Conservation (phyloP, 1,140 invertebrate genomes). For the Pseudobourletiella spinata region DNA sequence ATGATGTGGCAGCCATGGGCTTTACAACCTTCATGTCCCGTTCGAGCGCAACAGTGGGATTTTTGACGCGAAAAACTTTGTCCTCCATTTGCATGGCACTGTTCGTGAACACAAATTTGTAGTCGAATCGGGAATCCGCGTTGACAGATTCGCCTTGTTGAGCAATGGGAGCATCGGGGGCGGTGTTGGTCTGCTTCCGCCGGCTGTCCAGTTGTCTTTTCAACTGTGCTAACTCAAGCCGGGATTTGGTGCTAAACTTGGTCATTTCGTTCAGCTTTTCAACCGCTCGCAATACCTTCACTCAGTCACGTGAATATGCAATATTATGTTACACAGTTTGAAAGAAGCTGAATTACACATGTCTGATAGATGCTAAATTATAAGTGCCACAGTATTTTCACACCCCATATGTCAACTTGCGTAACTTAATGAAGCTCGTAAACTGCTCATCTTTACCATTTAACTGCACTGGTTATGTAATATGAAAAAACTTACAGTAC, state of each 20-base stretch:
- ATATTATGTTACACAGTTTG: no score
- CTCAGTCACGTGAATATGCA: no score
- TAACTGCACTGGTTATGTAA: no score
- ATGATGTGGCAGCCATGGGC: neutral
- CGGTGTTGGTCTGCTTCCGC: neutral
- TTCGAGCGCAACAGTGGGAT: neutral
- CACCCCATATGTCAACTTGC: no score
- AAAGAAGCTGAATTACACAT: no score
- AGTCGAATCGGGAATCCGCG: neutral
- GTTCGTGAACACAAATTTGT: constrained; percentile 6
- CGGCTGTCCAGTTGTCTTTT: neutral
- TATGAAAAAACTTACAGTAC: no score
- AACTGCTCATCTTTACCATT: no score
- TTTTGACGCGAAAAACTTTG: neutral
- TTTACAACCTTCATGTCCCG: neutral
- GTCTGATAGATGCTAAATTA: no score
- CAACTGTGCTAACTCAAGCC: neutral
- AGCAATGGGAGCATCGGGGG: no score
- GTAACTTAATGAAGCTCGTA: no score
- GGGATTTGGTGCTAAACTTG: neutral
- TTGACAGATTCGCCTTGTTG: neutral
- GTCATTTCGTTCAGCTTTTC: neutral
- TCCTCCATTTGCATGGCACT: neutral
- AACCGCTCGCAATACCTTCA: no score
- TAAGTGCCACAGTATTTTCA: no score